phyloP scores from a whole-genome alignment of 2,113 vertebrate genomes.

The Columba janthina region DNA sequence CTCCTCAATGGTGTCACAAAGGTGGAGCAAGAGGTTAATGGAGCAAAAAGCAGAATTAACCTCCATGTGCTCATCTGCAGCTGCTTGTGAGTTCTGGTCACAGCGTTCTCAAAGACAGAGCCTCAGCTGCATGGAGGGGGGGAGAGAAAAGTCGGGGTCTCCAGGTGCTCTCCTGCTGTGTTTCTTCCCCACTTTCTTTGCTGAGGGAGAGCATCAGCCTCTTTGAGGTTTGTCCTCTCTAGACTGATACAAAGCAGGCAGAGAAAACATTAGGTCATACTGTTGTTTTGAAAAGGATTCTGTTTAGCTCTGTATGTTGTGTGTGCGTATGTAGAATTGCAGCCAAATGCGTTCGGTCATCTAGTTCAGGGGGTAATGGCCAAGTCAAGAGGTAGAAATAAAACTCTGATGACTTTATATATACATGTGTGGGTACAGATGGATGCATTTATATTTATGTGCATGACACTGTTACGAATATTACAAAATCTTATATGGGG shows the following conservation, averaged over 20 bases:
- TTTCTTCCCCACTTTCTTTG: neutral
- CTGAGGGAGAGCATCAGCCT: neutral
- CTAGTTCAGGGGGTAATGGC: neutral
- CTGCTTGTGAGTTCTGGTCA: neutral
- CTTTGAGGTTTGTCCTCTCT: neutral
- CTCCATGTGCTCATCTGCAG: neutral
- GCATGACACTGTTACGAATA: neutral
- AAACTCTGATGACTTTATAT: neutral
- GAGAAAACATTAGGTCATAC: neutral
- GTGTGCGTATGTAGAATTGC: neutral
- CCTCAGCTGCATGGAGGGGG: neutral
- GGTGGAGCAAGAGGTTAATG: conserved; percentile 31
- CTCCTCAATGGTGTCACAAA: neutral
- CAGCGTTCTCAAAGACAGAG: neutral
- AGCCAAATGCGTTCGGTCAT: neutral
- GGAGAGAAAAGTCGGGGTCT: neutral
- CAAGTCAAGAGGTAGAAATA: neutral
- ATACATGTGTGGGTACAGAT: neutral
- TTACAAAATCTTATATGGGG: neutral
- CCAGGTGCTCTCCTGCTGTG: neutral
- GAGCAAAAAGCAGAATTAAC: conserved; percentile 34
- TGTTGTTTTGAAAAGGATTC: neutral
- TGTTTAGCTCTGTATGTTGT: neutral
- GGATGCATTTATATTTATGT: neutral
- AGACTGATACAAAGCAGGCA: neutral